These are phyloP conservation scores for Saccostrea glomerata DNA, from an alignment of 1,140 invertebrate species.

Conservation along the genomic window DNA sequence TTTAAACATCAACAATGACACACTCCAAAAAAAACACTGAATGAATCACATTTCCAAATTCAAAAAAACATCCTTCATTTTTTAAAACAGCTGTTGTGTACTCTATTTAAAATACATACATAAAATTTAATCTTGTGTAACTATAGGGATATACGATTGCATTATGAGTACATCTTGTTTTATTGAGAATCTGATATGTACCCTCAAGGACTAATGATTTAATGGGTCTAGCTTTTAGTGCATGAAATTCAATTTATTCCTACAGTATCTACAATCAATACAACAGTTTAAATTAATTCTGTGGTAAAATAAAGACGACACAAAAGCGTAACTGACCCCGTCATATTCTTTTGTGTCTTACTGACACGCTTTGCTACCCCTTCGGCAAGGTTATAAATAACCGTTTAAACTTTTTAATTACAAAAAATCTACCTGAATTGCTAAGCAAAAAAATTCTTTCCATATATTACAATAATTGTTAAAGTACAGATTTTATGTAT, in stretches of 20 bases:
- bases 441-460: no score
- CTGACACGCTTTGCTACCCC: not conserved
- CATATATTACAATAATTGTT: no score
- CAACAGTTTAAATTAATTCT: constrained; percentile 3
- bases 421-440: no score
- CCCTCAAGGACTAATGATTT: constrained; percentile 4
- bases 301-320: not conserved
- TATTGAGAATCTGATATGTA: constrained; percentile 1
- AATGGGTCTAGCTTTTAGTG: constrained; percentile 12
- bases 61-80: not conserved
- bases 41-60: not conserved
- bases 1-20: no score
- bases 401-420: no score
- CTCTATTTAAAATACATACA: not conserved
- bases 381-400: not conserved
- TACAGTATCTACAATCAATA: constrained; percentile 17
- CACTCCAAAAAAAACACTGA: no score
- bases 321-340: constrained; percentile 15
- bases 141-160: not conserved
- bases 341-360: not conserved
- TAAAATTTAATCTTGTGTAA: not conserved
- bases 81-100: not conserved
- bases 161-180: not conserved
- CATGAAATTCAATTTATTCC: constrained; percentile 25
- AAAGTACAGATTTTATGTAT: not conserved